Conservation (phyloP, 2,113 vertebrate genomes). For the Phyllostomus discolor region DNA sequence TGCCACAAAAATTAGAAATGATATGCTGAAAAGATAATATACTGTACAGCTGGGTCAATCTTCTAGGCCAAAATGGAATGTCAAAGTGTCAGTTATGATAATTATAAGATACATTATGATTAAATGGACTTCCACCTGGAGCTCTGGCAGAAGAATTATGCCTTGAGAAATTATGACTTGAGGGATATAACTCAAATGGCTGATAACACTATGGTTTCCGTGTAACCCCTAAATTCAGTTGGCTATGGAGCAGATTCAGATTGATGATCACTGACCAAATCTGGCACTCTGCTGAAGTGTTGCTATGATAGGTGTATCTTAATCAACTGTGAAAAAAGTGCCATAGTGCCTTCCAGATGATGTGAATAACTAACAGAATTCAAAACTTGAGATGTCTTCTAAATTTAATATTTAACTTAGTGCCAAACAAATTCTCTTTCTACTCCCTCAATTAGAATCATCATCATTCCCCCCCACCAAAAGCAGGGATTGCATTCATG, state of each 20-base stretch:
- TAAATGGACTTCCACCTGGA: slow-evolving; percentile 69
- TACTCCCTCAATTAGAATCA: neutral
- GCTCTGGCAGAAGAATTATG: slow-evolving; percentile 62
- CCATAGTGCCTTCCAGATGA: neutral
- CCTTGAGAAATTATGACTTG: slow-evolving; percentile 67
- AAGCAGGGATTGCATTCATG: neutral
- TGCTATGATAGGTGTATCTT: neutral
- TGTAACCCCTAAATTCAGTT: slow-evolving; percentile 38
- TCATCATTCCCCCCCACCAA: neutral
- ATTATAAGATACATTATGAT: slow-evolving; percentile 75
- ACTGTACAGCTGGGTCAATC: slow-evolving; percentile 71
- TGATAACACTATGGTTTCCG: slow-evolving; percentile 45
- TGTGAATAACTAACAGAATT: neutral
- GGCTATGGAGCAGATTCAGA: slow-evolving; percentile 35
- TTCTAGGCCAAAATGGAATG: slow-evolving; percentile 68
- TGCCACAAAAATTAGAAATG: slow-evolving; percentile 61
- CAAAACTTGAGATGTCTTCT: neutral
- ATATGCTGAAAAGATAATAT: slow-evolving; percentile 64
- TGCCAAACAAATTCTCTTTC: neutral
- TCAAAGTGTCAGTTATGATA: slow-evolving; percentile 72
- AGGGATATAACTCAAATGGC: slow-evolving; percentile 64
- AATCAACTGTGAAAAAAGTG: neutral
- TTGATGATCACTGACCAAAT: slow-evolving; percentile 39
- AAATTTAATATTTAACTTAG: neutral
- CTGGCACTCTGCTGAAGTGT: neutral